These are phyloP conservation scores for Aptenodytes patagonicus DNA, from an alignment of 2,113 vertebrate species.

Conservation along the genomic window DNA sequence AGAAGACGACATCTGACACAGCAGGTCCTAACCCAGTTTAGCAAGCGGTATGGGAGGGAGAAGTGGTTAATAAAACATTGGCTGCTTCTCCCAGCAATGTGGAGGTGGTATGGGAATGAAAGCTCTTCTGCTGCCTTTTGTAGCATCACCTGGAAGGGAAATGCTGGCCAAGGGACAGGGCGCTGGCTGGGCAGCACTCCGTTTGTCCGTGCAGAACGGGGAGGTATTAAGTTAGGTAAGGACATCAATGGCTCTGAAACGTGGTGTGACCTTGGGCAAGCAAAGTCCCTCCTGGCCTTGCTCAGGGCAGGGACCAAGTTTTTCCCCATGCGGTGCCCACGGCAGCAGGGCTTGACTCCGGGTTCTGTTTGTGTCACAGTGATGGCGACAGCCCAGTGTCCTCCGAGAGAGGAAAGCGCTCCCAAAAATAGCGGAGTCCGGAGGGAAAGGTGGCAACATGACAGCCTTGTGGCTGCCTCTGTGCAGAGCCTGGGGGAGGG, in stretches of 20 bases:
- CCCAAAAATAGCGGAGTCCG: background rate
- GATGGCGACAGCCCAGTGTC: background rate
- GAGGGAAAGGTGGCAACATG: background rate
- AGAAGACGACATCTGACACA: background rate
- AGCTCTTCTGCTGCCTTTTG: background rate
- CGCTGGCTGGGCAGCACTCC: background rate
- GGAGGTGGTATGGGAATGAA: background rate
- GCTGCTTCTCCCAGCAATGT: background rate
- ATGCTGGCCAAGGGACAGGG: background rate
- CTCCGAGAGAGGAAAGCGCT: fast-evolving
- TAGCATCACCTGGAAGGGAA: constrained; percentile 6
- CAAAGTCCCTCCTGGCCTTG: fast-evolving
- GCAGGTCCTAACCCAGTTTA: constrained; percentile 52
- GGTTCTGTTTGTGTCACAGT: background rate
- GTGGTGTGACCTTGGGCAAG: background rate
- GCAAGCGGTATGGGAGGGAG: background rate
- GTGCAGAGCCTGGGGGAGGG: background rate
- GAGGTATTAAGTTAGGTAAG: background rate
- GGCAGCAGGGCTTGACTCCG: background rate
- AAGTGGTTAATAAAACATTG: constrained; percentile 48
- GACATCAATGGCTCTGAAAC: background rate
- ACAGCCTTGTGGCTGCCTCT: background rate
- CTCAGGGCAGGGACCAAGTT: background rate
- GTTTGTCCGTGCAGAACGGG: background rate
- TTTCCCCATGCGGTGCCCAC: background rate